phyloP scores from a whole-genome alignment of 1,140 invertebrate species.

The Caligus rogercresseyi region DNA sequence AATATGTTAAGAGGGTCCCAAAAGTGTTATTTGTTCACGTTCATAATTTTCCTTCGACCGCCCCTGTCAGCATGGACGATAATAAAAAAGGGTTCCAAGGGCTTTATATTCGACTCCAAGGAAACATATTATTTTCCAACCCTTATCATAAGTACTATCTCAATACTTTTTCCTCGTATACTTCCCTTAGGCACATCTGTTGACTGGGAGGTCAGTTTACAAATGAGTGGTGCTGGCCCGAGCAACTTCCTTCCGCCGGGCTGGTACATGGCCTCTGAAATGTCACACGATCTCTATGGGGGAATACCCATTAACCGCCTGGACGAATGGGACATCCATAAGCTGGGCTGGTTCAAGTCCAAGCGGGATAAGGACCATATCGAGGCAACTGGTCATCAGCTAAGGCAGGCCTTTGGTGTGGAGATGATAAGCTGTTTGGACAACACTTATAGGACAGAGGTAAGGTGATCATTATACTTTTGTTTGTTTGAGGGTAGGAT shows the following conservation, averaged over 20 bases:
- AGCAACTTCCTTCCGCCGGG: slow-evolving; percentile 7
- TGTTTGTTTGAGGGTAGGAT: too few relatives aligned
- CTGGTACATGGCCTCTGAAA: slow-evolving; percentile 12
- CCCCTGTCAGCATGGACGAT: too few relatives aligned
- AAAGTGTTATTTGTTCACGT: too few relatives aligned
- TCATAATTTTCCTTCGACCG: too few relatives aligned
- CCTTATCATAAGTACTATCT: neutral
- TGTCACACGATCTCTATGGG: neutral
- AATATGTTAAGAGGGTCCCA: too few relatives aligned
- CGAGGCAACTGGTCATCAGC: neutral
- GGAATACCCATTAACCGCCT: slow-evolving; percentile 9
- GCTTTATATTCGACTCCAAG: too few relatives aligned
- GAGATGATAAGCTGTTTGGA: neutral
- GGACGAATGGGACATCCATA: slow-evolving; percentile 17
- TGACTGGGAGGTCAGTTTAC: slow-evolving; percentile 18
- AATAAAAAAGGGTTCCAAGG: too few relatives aligned
- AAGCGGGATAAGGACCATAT: neutral
- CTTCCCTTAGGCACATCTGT: slow-evolving; percentile 13
- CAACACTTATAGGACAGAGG: neutral
- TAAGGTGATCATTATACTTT: too few relatives aligned
- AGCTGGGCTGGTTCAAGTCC: slow-evolving; percentile 19
- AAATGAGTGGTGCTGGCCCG: slow-evolving; percentile 14
- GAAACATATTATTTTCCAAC: too few relatives aligned
- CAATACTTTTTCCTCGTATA: neutral
- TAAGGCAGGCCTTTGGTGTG: neutral